Percentiles rank a stretch among this genome's conserved stretches.
Conservation (phyloP, 2,888 invertebrate species). For the Hypsopygia costalis region DNA sequence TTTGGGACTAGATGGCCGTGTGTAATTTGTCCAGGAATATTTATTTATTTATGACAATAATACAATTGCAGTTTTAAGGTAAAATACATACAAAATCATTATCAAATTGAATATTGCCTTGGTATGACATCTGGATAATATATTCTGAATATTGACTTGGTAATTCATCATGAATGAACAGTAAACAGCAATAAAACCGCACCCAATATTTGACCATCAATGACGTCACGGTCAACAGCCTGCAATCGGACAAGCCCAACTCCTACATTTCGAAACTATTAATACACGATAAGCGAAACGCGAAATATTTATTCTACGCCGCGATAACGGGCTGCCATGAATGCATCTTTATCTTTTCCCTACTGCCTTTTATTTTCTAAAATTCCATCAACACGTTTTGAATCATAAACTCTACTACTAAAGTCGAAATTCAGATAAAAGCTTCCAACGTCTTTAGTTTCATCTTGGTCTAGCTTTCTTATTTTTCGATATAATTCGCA, state of each 20-base stretch:
- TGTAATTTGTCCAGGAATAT: no score
- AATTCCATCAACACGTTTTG: constrained; percentile 16
- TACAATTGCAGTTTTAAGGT: no score
- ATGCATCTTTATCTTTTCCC: constrained; percentile 67
- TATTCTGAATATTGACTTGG: no score
- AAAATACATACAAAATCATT: no score
- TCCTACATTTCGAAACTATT: constrained; percentile 68
- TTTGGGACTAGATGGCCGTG: no score
- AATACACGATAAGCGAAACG: constrained; percentile 69
- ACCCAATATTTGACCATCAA: constrained; percentile 7
- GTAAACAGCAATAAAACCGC: constrained; percentile 8
- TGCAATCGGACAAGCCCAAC: constrained; percentile 51
- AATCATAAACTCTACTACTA: constrained; percentile 25
- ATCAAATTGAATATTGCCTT: no score
- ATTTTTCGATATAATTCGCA: constrained; percentile 53
- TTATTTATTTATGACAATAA: no score
- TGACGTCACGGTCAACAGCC: constrained; percentile 30
- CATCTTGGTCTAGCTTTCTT: constrained; percentile 76
- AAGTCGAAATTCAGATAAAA: constrained; percentile 38
- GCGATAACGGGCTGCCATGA: constrained; percentile 68
- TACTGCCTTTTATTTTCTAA: constrained; percentile 38
- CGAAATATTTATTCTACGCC: constrained; percentile 71
- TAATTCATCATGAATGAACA: constrained; percentile 2
- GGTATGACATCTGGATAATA: no score
- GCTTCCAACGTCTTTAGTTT: constrained; percentile 62